Evolutionary conservation across 2,888 invertebrate species (phyloP), one percentile per base, ranked within the genome.

Genomic region (Spodoptera picta): DNA sequence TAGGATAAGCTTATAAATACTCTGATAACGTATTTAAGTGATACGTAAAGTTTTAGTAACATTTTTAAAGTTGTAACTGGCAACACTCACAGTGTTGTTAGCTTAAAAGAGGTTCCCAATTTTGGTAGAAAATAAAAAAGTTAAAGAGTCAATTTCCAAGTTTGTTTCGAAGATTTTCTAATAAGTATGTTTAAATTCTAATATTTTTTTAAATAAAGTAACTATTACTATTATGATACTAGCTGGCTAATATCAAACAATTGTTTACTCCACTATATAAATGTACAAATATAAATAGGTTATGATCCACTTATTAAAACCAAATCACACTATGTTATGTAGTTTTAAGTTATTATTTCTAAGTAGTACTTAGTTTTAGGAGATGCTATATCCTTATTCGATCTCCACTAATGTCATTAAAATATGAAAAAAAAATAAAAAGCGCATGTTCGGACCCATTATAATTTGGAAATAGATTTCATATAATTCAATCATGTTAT

Each of bases 241-340:
- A 68, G 69, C 55, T 52, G 23, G 42, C 42, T 57, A 27, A 49
- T 61, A 58, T 59, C 23, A 51, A 45, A 44, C 5, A 27, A 27
- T 27, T 27, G 24, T 59, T n/a, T 43, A 67, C 70, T 71, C 58
- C 63, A 71, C 58, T 71, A 74, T 50, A 53, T 42, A 46, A 59
- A 53, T 72, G 56, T 72, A 72, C 56, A 74, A 74, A 74, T 36
- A 51, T 47, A 50, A 11, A 58, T 69, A 64, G 43, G 55, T 49
- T 56, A 23, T 53, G 65, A 58, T 49, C 72, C 72, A 75, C 65
- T 70, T 70, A 58, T 75, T 54, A 74, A 56, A 67, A 60, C 60
- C 69, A 75, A 75, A 78, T 72, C 75, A 69, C 72, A 62, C 46
- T 55, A 77, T 75, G 69, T 78, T 78, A 71, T 69, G 9, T 78